Conservation (phyloP, 2,888 invertebrate genomes). For the Ellobium chinense region DNA sequence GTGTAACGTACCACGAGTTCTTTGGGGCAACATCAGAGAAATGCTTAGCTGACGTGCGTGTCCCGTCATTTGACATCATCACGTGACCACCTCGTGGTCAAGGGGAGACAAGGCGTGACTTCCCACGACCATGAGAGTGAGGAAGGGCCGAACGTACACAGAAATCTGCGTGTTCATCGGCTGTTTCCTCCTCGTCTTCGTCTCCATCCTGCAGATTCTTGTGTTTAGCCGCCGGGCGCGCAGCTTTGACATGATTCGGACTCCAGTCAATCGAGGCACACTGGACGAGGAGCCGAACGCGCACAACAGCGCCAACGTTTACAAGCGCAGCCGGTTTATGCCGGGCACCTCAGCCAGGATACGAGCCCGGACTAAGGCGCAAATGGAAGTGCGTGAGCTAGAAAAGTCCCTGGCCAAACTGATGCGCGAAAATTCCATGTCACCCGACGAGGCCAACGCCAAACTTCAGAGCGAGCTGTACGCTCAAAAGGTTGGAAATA, state of each 20-base stretch:
- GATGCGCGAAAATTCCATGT: slow-evolving; percentile 45
- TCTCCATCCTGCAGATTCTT: slow-evolving; percentile 28
- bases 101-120: not conserved
- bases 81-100: not conserved
- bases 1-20: too few relatives aligned
- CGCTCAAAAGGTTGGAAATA: slow-evolving; percentile 30
- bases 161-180: slow-evolving; percentile 17
- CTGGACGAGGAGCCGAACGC: not conserved
- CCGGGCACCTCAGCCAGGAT: not conserved
- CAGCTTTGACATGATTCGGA: not conserved
- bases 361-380: slow-evolving; percentile 9
- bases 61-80: not conserved
- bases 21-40: too few relatives aligned
- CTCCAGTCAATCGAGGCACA: not conserved
- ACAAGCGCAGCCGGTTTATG: not conserved
- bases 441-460: slow-evolving; percentile 39
- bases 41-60: not conserved
- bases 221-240: not conserved
- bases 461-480: slow-evolving; percentile 44
- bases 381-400: slow-evolving; percentile 50
- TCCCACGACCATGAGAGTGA: slow-evolving; percentile 1
- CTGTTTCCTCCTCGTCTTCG: slow-evolving; percentile 17
- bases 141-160: not conserved
- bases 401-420: slow-evolving; percentile 49
- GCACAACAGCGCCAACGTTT: not conserved